Base-by-base conservation (phyloP, 2,113 vertebrate species). In the Leucopsar rothschildi region DNA sequence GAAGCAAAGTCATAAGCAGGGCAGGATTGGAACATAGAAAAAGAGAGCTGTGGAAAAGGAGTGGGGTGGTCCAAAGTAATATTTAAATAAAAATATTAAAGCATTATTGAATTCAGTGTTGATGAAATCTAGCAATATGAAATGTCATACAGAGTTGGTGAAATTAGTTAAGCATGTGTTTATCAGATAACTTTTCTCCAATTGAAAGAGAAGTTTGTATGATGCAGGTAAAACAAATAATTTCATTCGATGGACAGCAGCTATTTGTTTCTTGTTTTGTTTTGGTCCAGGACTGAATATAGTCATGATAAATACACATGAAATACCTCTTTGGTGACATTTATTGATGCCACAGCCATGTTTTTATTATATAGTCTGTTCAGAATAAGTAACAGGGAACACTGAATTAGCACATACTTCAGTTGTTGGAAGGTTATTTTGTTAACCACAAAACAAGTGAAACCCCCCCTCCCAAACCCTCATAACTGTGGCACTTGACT, bases 401-500 rank as follows among this genome's bases (percentile, higher is more conserved):
- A 56, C 29, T 52, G 72, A 63, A 69, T 65, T 81, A 80, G 18
- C 21, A 23, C n/a, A 49, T 4, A 9, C 18, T 39, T 84, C 2
- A 18, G 17, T 52, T 82, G 14, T 27, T 72, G 63, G 44, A 92
- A 64, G 8, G 44, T 66, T 76, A 59, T 70, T 87, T 82, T 63
- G 33, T 56, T 49, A 75, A 71, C 20, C 22, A 55, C 44, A 60
- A 50, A 92, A 50, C 5, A 68, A 42, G 29, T 23, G n/a, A 12
- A 66, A 11, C 20, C 0, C 0, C 5, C 9, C 5, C 6, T 2
- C 50, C 31, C 12, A 28, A 65, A 45, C 15, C 13, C 12, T 85
- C 29, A 57, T 61, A 73, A 79, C 8, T 60, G 39, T 68, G 73
- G 64, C 19, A 12, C 37, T 90, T 76, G 28, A 44, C n/a, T 78